A percentile compares a stretch with the other conserved stretches of the same genome.
Evolutionary conservation across 2,797 vertebrate genomes (phyloP).

Genomic region (Amphiprion clarkii): DNA sequence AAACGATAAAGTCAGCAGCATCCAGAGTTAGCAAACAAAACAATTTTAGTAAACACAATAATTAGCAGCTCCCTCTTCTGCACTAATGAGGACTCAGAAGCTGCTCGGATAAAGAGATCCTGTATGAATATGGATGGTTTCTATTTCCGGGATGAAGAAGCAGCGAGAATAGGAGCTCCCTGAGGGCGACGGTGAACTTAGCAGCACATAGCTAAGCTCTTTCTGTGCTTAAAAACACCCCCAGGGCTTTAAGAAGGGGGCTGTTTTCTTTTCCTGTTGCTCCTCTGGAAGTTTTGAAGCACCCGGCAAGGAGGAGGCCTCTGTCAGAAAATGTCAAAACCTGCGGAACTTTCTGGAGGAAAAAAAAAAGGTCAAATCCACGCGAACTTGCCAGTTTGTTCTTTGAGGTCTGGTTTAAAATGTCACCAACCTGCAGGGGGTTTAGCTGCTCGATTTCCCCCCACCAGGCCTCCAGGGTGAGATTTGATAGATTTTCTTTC

Average conservation of each 20-base stretch:
- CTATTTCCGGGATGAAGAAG: slow-evolving; percentile 58
- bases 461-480: not conserved
- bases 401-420: slow-evolving; percentile 51
- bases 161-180: slow-evolving; percentile 27
- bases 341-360: not conserved
- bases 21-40: slow-evolving; percentile 52
- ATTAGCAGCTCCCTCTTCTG: slow-evolving; percentile 49
- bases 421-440: slow-evolving; percentile 44
- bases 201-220: slow-evolving; percentile 28
- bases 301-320: not conserved
- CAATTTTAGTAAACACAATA: slow-evolving; percentile 27
- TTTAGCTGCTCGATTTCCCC: not conserved
- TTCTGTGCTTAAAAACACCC: slow-evolving; percentile 28
- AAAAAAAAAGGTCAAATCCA: slow-evolving; percentile 56
- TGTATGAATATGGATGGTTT: slow-evolving; percentile 73
- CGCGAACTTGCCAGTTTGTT: slow-evolving; percentile 25
- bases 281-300: slow-evolving; percentile 11
- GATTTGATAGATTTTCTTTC: slow-evolving; percentile 13
- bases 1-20: slow-evolving; percentile 51
- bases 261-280: slow-evolving; percentile 10
- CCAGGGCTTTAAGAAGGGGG: not conserved
- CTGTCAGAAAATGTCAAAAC: slow-evolving; percentile 56
- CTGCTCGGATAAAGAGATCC: slow-evolving; percentile 36
- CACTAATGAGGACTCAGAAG: slow-evolving; percentile 63
- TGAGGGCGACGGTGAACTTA: slow-evolving; percentile 35